Evolutionary conservation across 2,888 invertebrate genomes (phyloP).

Genomic region (Napeogenes inachia): DNA sequence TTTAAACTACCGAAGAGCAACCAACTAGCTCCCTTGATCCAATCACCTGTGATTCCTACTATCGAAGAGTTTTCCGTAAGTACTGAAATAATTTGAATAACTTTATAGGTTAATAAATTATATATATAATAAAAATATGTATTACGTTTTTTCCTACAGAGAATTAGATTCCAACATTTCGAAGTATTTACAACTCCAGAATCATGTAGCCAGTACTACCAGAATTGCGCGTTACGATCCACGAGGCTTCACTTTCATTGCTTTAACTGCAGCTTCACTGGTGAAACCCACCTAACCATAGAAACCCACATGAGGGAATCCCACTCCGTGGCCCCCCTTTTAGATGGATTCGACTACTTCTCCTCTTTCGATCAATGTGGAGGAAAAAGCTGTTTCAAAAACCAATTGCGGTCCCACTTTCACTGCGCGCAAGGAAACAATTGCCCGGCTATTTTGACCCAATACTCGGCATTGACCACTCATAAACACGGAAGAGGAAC

Average conservation of each 20-base stretch:
- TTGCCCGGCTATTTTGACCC: constrained; percentile 70
- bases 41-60: constrained; percentile 62
- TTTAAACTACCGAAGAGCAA: constrained; percentile 90
- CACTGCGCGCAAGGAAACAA: constrained; percentile 72
- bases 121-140: neutral
- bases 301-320: constrained; percentile 91
- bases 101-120: constrained; percentile 3
- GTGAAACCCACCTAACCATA: constrained; percentile 86
- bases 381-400: constrained; percentile 71
- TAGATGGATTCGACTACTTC: constrained; percentile 92
- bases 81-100: neutral
- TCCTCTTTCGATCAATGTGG: constrained; percentile 72
- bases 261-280: constrained; percentile 90
- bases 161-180: constrained; percentile 79
- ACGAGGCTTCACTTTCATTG: constrained; percentile 90
- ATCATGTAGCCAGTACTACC: constrained; percentile 82
- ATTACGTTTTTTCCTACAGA: constrained; percentile 44
- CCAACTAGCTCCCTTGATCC: constrained; percentile 62
- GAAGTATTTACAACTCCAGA: constrained; percentile 79
- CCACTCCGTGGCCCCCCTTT: constrained; percentile 87
- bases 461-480: constrained; percentile 70
- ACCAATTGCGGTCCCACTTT: constrained; percentile 67
- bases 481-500: constrained; percentile 72
- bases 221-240: constrained; percentile 82
- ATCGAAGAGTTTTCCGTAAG: constrained; percentile 72